Evolutionary conservation across 1,140 invertebrate species (phyloP), one percentile per base, ranked within the genome.

Genomic region (Parapsyche elsis): DNA sequence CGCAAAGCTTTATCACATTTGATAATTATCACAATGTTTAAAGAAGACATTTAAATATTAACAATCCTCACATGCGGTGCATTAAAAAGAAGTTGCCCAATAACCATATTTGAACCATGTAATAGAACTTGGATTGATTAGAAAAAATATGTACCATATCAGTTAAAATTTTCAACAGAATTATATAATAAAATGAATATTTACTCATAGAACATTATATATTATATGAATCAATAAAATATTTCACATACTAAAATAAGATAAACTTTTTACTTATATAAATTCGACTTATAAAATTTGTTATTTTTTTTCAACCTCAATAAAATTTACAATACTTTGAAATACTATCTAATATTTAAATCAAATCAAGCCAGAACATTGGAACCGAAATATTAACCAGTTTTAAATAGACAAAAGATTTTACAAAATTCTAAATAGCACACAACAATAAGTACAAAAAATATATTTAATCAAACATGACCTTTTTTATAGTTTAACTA

Each of bases 1-100:
- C 64, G 64, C 21, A 19, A 67, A 67, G 64, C 64, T 67, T 67
- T 67, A 67, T 67, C 64, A 67, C 64, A 67, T 67, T 67, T 30
- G 64, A 67, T 67, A 67, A 67, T 23, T 67, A 67, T 67, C 64
- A 67, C 64, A 67, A 67, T 67, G 21, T 67, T 67, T 30, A 67
- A 67, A 67, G 64, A 67, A 67, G 64, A 67, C 26, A 67, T 67
- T 67, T 23, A 67, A 67, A 67, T 67, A 67, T 67, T 67, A 24
- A 38, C 30, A 38, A 38, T 7, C 7, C 2, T 4, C 30, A 38
- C 30, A 38, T 38, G 30, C 1, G 30, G 30, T 38, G 30, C 30
- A 38, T 38, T 38, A 7, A 38, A 38, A 38, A 38, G 7, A 38
- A 38, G 1, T 38, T 38, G 7, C 30, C 30, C 30, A 38, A 38